Evolutionary conservation across 2,113 vertebrate species (phyloP).

Genomic region (Stigmatopora nigra): DNA sequence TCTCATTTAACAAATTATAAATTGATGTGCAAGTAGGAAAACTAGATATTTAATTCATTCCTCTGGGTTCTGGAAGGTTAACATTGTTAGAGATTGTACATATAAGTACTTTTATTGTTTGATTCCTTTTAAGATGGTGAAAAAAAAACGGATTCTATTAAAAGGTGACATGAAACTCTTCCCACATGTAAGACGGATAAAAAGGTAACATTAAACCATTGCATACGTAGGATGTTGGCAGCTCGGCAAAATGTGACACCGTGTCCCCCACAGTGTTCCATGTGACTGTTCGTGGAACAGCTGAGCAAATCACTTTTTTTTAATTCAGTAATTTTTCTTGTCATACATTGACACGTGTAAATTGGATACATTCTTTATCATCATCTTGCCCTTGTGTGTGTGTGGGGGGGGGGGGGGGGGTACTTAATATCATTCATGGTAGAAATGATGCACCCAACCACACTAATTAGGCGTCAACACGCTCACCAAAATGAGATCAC

Average conservation of each 20-base stretch:
- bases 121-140: conserved; percentile 35
- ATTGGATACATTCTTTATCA: neutral
- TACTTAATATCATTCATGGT: conserved; percentile 33
- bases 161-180: conserved; percentile 69
- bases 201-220: conserved; percentile 27
- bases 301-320: neutral
- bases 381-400: conserved; percentile 2
- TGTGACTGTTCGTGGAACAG: neutral
- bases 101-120: conserved; percentile 55
- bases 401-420: conserved; percentile 21
- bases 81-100: conserved; percentile 61
- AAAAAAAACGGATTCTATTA: conserved; percentile 25
- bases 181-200: conserved; percentile 52
- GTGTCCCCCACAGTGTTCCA: neutral
- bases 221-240: neutral
- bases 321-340: neutral
- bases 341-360: neutral
- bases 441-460: conserved; percentile 52
- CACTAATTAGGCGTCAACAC: too few relatives aligned
- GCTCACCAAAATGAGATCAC: neutral
- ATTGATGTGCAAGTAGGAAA: neutral
- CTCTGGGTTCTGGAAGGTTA: conserved; percentile 50
- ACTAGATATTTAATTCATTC: conserved; percentile 5
- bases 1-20: conserved; percentile 8
- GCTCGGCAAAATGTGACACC: neutral